A percentile compares a stretch with the other conserved stretches of the same genome.
These are phyloP conservation scores for Misgurnus anguillicaudatus DNA, from an alignment of 2,113 vertebrate genomes.

Conservation along the genomic window DNA sequence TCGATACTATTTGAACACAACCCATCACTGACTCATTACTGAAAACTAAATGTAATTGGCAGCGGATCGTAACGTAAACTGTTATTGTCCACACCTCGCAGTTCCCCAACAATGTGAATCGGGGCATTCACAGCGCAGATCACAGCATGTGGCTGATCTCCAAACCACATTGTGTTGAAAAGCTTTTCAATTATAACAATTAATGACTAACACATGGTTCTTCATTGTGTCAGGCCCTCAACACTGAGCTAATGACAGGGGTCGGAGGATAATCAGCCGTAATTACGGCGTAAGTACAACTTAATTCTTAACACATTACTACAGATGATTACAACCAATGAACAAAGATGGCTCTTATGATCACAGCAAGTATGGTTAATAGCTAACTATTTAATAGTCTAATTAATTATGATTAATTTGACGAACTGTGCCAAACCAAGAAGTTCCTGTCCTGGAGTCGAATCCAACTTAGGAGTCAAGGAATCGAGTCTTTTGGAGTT, in stretches of 20 bases:
- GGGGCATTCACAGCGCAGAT: slow-evolving; percentile 64
- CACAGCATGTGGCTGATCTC: slow-evolving; percentile 65
- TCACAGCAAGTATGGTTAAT: not conserved
- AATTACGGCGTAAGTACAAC: slow-evolving; percentile 38
- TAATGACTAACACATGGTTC: slow-evolving; percentile 46
- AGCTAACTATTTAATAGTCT: not conserved
- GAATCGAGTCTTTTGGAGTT: too few species aligned
- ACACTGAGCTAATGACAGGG: slow-evolving; percentile 45
- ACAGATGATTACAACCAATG: slow-evolving; percentile 5
- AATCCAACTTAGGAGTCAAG: too few species aligned
- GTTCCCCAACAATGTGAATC: slow-evolving; percentile 61
- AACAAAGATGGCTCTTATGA: not conserved
- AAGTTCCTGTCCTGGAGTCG: too few species aligned
- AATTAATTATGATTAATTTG: not conserved
- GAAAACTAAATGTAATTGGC: not conserved
- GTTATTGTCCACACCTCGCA: not conserved
- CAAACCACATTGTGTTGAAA: slow-evolving; percentile 65
- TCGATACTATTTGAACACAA: not conserved
- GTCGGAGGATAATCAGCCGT: slow-evolving; percentile 48
- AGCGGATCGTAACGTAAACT: slow-evolving; percentile 4
- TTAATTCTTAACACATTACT: slow-evolving; percentile 43
- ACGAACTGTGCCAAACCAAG: not conserved
- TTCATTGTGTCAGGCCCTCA: slow-evolving; percentile 41
- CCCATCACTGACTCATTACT: not conserved
- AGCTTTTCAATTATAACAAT: slow-evolving; percentile 67